Evolutionary conservation across 2,888 invertebrate species (phyloP), one percentile per base, ranked within the genome.

Genomic region (Oligia fasciuncula): DNA sequence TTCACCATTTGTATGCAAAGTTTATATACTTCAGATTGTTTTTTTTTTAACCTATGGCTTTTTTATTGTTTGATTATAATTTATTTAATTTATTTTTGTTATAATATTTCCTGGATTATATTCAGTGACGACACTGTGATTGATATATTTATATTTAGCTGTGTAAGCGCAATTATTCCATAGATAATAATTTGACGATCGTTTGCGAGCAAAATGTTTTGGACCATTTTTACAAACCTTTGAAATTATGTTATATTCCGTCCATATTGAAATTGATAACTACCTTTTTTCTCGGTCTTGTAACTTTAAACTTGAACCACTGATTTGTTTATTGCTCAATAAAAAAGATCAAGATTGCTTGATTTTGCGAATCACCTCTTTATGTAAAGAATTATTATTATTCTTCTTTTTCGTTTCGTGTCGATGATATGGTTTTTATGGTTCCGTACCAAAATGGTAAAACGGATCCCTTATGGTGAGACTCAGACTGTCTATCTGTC

Each of bases 71-170:
- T 78, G 78, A 19, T n/a, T 54, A 75, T 84, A 69, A 76, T 84
- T 79, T 85, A 80, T 80, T 87, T 86, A 69, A 76, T 84, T 81
- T 85, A 80, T 80, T 87, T 86, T 82, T 82, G 67, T 81, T 87
- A 74, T 65, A 60, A 23, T 46, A 66, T 82, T 79, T 81, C 73
- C 72, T 84, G 80, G 79, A 85, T 84, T 82, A 88, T 89, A 85
- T 87, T 90, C 82, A 86, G 87, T 89, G 90, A 91, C 85, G 75
- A 88, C 87, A 89, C 93, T 93, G 93, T 93, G 93, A 93, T 93
- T 91, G 72, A 83, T 83, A 87, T 89, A 89, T 88, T 72, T 85
- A 76, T 88, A 85, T 76, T 82, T 87, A 86, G 81, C 68, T 81
- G 76, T 77, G 65, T 86, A 88, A 83, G 85, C 79, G 81, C 81